Evolutionary conservation across 2,113 vertebrate species (phyloP).

Genomic region (Sialia sialis): DNA sequence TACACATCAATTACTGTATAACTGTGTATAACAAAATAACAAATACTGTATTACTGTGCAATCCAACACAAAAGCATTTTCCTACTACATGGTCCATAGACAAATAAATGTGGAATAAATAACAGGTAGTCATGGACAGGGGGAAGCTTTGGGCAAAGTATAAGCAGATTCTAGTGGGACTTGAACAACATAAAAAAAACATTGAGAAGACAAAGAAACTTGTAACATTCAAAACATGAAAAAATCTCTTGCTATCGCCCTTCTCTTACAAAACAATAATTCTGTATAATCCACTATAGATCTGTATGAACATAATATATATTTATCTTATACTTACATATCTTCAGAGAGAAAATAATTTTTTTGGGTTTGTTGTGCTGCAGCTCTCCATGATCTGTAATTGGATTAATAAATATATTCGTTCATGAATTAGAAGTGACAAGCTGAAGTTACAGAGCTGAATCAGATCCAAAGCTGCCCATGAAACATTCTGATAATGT

Average conservation of each 20-base stretch:
- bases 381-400: neutral
- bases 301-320: neutral
- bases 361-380: neutral
- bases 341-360: neutral
- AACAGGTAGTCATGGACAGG: neutral
- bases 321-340: neutral
- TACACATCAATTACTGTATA: neutral
- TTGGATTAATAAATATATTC: constrained; percentile 12
- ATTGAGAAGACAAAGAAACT: neutral
- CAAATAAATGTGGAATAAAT: neutral
- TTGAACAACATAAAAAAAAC: neutral
- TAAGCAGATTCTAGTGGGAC: neutral
- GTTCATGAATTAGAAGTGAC: neutral
- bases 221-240: neutral
- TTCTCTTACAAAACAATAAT: neutral
- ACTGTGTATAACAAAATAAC: too few relatives aligned
- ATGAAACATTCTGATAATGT: neutral
- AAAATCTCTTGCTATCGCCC: neutral
- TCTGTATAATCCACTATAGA: neutral
- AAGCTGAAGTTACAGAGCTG: neutral
- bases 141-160: neutral
- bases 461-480: neutral
- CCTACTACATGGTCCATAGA: neutral
- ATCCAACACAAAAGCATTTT: neutral
- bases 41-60: too few relatives aligned